Percentiles rank a stretch among this genome's conserved stretches.
Conservation (phyloP, 1,140 invertebrate species). For the Formica selysi region DNA sequence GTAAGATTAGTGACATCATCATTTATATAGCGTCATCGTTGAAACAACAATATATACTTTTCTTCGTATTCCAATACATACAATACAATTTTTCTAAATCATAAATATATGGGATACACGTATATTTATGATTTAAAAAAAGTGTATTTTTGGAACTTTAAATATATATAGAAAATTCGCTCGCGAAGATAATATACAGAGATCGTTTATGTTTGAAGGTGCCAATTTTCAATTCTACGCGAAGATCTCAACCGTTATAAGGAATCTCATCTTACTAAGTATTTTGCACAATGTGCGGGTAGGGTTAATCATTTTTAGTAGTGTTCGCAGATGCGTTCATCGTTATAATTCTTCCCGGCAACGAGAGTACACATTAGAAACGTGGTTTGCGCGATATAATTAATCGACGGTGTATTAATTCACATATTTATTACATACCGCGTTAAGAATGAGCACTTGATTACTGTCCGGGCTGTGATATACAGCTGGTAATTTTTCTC, state of each 20-base stretch:
- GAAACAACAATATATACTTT: neutral
- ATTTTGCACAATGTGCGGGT: slow-evolving; percentile 42
- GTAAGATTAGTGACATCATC: slow-evolving; percentile 19
- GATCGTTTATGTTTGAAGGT: slow-evolving; percentile 13
- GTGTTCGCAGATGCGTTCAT: slow-evolving; percentile 43
- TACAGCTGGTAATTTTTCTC: slow-evolving; percentile 74
- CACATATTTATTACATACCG: slow-evolving; percentile 70
- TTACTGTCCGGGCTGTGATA: slow-evolving; percentile 70
- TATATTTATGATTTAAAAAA: neutral
- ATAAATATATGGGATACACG: too few relatives aligned
- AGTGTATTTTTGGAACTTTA: neutral
- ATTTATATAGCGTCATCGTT: neutral
- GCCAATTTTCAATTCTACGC: slow-evolving; percentile 24
- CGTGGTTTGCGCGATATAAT: slow-evolving; percentile 69
- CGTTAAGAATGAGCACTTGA: slow-evolving; percentile 76
- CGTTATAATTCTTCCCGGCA: slow-evolving; percentile 68
- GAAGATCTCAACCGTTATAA: neutral
- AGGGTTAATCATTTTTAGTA: slow-evolving; percentile 53
- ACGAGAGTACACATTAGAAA: slow-evolving; percentile 53
- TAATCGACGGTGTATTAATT: slow-evolving; percentile 76
- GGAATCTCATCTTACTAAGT: slow-evolving; percentile 5
- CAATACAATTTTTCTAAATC: too few relatives aligned
- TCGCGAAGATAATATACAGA: neutral
- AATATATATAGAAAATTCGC: neutral
- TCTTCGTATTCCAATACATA: neutral